Conservation (phyloP, 53 echinoderm and acorn worm species). For the Stichopus horrens region DNA sequence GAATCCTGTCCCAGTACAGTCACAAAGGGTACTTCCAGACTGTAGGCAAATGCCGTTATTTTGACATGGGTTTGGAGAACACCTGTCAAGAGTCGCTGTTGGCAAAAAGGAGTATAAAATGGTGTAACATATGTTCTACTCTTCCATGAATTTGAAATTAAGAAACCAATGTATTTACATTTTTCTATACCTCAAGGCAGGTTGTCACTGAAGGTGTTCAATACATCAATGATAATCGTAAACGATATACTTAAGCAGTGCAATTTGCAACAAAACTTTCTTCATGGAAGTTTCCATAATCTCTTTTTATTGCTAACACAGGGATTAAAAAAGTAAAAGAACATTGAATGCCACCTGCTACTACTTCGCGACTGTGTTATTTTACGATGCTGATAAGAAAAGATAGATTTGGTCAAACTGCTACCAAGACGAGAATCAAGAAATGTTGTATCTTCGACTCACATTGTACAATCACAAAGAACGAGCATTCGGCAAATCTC, state of each 20-base stretch:
- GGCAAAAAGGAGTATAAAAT: not conserved
- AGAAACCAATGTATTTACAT: not conserved
- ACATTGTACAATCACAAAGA: conserved; percentile 55
- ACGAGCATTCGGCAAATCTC: conserved; percentile 56
- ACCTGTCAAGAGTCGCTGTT: conserved; percentile 16
- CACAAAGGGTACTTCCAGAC: conserved; percentile 18
- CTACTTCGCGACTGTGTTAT: not conserved
- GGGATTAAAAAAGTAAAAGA: not conserved
- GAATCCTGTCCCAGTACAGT: conserved; percentile 27
- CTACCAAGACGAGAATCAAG: not conserved
- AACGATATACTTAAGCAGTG: not conserved
- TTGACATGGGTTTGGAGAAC: conserved; percentile 43
- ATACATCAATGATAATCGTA: not conserved
- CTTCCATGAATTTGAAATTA: not conserved
- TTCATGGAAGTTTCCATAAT: not conserved
- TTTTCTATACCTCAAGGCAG: not conserved
- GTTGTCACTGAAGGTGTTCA: not conserved
- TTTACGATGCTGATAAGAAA: not conserved
- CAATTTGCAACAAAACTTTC: no score
- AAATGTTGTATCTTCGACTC: not conserved
- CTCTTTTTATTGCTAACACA: not conserved
- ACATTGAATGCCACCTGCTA: not conserved
- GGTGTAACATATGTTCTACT: not conserved
- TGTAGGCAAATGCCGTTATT: conserved; percentile 38
- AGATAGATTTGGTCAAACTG: not conserved